Base-by-base conservation (phyloP, 2,888 invertebrate species). In the Allolobophora icterica region DNA sequence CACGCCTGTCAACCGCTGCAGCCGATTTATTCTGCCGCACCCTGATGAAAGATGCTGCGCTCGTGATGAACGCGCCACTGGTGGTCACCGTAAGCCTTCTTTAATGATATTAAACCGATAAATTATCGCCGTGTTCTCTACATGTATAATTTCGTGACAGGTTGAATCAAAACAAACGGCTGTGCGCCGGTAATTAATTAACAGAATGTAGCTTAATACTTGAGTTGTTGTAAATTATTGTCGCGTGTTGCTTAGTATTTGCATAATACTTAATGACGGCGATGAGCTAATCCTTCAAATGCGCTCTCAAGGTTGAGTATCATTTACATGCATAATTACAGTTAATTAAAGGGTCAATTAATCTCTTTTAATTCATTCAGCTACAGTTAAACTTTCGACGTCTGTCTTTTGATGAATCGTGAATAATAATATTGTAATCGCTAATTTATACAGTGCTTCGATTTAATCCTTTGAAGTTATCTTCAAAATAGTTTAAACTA, bases 51-150 rank as follows among this genome's bases (percentile, higher is more conserved):
- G 8, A 71, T 71, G 30, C n/a, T 8, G 8, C 71, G 30, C 11
- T n/a, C 71, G 71, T 71, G 71, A 71, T 71, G 71, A n/a, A 8
- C 71, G 71, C n/a, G 71, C 30, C 71, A 71, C 11, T 71, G 8
- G 71, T n/a, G 71, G 52, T 52, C 13, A n/a, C 30, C 8, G 30
- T 13, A n/a, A 71, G 71, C 6, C 30, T n/a, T 71, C 71, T 0
- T n/a, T 71, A n/a, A 71, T 71, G 30, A 71, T 71, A 71, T 71
- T 71, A 71, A 71, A 71, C 71, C 71, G 71, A 71, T 71, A n/a
- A 71, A 71, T 30, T 71, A n/a, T 71, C 71, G 4, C 8, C n/a
- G 71, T 8, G 30, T n/a, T 71, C 71, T 30, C 6, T 5, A 71
- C n/a, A n/a, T n/a, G 71, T 8, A 71, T 71, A 71, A 6, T n/a